A percentile compares a stretch with the other conserved stretches of the same genome.
phyloP scores from a whole-genome alignment of 2,888 invertebrate genomes.

The Alitta virens region DNA sequence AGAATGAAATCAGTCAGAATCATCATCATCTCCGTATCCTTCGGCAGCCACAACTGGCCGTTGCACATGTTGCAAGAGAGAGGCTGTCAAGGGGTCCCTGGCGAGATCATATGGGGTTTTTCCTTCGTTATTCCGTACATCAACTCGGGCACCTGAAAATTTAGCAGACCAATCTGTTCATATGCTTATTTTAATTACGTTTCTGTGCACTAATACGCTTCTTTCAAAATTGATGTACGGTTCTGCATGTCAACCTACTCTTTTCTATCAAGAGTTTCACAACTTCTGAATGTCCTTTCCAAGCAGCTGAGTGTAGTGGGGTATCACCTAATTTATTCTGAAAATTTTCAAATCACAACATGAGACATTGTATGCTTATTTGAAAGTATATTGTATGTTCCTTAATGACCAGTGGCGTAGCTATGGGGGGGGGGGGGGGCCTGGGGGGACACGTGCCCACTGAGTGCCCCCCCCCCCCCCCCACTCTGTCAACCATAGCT shows the following conservation, averaged over 20 bases:
- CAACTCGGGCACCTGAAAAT: slow-evolving; percentile 58
- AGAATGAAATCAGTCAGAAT: slow-evolving; percentile 22
- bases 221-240: no score
- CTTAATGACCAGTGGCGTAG: no score
- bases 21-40: slow-evolving; percentile 30
- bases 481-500: no score
- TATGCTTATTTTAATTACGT: not conserved
- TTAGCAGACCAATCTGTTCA: not conserved
- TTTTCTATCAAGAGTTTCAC: slow-evolving; percentile 62
- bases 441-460: no score
- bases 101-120: slow-evolving; percentile 62
- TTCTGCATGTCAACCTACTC: slow-evolving; percentile 39
- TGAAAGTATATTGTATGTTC: not conserved
- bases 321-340: slow-evolving; percentile 70
- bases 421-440: no score
- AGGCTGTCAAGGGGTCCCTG: slow-evolving; percentile 57
- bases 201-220: no score
- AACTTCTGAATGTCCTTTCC: slow-evolving; percentile 64
- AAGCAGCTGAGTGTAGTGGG: slow-evolving; percentile 65
- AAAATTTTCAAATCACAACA: slow-evolving; percentile 23
- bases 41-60: slow-evolving; percentile 2
- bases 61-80: slow-evolving; percentile 46
- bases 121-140: slow-evolving; percentile 61
- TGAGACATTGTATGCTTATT: not conserved
- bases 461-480: no score